A percentile compares a stretch with the other conserved stretches of the same genome.
Conservation (phyloP, 2,797 vertebrate species). For the Enteromius radiatus region DNA sequence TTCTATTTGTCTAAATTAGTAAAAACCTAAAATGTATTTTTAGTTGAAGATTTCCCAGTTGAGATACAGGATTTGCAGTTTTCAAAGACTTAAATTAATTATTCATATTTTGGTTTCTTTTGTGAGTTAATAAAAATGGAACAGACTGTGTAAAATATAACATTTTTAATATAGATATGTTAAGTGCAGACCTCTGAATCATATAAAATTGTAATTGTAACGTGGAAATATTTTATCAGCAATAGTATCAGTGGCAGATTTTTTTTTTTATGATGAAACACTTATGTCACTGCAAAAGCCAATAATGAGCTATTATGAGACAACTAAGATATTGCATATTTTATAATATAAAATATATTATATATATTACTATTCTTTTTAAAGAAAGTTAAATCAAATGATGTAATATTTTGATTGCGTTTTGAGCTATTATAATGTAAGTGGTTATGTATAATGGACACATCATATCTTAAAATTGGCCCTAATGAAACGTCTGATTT, state of each 20-base stretch:
- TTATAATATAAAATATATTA: no score
- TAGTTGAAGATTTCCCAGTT: not conserved
- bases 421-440: not conserved
- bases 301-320: not conserved
- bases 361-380: no score
- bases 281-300: not conserved
- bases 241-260: no score
- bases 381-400: not conserved
- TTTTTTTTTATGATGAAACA: not conserved
- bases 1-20: not conserved
- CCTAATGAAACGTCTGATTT: not conserved
- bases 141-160: not conserved
- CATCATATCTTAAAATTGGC: not conserved
- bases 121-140: not conserved
- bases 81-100: not conserved
- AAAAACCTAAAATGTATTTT: not conserved
- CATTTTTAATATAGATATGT: not conserved
- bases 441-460: not conserved
- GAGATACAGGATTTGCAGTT: not conserved
- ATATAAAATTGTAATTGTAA: not conserved
- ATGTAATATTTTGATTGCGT: not conserved
- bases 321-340: not conserved
- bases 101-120: not conserved
- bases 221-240: not conserved
- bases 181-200: not conserved